Base-by-base conservation (phyloP, 2,113 vertebrate genomes). In the Austrofundulus limnaeus region DNA sequence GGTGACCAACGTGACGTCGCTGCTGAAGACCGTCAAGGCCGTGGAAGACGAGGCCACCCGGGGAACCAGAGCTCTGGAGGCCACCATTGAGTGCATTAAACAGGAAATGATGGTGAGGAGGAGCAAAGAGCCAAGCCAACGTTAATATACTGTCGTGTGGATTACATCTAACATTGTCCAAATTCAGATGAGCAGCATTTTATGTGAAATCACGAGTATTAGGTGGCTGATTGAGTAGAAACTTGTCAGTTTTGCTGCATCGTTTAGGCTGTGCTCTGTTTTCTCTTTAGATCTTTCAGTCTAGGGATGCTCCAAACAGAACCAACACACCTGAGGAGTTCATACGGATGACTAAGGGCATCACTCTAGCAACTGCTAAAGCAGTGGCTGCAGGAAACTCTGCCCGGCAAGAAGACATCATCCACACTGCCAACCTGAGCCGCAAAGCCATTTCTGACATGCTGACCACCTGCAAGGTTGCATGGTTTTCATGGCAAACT, bases 341-440 rank as follows among this genome's bases (percentile, higher is more conserved):
- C 6, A 99, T 99, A 65, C 94, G 97, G 67, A 98, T 98, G 97
- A 99, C 96, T 3, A 99, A 99, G 88, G 97, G 97, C 58, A 99
- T 99, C 92, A 99, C 97, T 83, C 95, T 94, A 86, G 97, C 97
- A 74, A 99, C 97, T 0, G 96, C 96, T 85, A 99, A 98, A 93
- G 97, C 97, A 0, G 97, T 99, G 64, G 97, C 97, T 46, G 96
- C 96, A 0, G 97, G 97, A 39, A 99, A 99, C 90, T 99, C 97
- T 0, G 96, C 93, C 59, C 91, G 95, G 24, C 97, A 99, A 83
- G 97, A 99, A 48, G 97, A 99, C 14, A 94, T 98, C 86, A 98
- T 99, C 51, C 93, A 95, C 13, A 99, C 96, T 0, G 97, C 97
- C 24, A 99, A 99, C 81, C 92, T 99, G 78, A 99, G 97, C 89